Evolutionary conservation across 2,113 vertebrate species (phyloP).

Genomic region (Geococcyx californianus): DNA sequence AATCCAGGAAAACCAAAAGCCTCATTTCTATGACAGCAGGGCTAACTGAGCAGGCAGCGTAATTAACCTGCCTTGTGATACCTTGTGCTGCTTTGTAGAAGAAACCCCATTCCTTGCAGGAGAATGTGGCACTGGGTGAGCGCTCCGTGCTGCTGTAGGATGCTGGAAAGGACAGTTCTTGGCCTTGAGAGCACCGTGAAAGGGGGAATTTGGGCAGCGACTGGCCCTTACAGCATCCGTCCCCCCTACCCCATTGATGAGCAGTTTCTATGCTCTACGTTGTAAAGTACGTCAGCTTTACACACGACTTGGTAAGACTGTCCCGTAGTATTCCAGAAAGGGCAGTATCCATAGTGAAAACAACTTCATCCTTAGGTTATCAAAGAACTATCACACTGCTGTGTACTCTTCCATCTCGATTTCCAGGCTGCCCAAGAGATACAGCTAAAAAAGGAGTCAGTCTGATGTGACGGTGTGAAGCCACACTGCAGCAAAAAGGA

Average conservation of each 20-base stretch:
- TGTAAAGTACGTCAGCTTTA: background rate
- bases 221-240: background rate
- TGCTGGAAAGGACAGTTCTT: background rate
- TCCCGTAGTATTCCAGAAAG: background rate
- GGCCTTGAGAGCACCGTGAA: background rate
- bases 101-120: background rate
- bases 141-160: too few relatives aligned
- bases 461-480: background rate
- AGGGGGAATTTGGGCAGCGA: background rate
- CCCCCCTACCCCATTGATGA: background rate
- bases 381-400: too few relatives aligned
- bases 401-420: background rate
- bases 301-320: background rate
- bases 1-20: background rate
- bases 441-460: background rate
- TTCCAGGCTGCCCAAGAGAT: background rate
- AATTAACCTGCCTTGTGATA: background rate
- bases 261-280: background rate
- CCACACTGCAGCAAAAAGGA: background rate
- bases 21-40: background rate
- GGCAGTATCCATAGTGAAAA: background rate
- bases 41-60: background rate
- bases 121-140: background rate
- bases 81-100: background rate
- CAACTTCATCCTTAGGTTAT: background rate